A percentile compares a stretch with the other conserved stretches of the same genome.
These are phyloP conservation scores for Anarhynchus alexandrinus DNA, from an alignment of 2,113 vertebrate genomes.

Conservation along the genomic window DNA sequence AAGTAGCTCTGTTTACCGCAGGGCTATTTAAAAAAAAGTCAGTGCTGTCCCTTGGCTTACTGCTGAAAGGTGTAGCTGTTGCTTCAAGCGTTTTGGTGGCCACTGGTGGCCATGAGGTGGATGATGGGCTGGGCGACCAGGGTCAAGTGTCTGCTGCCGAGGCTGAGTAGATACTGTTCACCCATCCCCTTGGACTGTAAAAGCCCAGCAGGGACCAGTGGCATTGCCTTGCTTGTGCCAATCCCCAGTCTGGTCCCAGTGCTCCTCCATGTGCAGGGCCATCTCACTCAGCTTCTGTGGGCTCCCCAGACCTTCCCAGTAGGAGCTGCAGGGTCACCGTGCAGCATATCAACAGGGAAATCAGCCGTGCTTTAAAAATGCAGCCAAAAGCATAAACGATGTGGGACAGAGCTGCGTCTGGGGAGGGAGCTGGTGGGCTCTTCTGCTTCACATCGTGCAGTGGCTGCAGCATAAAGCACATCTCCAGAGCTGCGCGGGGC, in stretches of 20 bases:
- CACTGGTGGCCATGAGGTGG: background rate
- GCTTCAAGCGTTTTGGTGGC: background rate
- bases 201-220: background rate
- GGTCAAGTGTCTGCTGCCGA: background rate
- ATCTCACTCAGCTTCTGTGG: background rate
- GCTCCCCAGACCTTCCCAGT: background rate
- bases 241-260: background rate
- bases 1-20: background rate
- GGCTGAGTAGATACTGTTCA: background rate
- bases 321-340: background rate
- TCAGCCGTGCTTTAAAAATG: background rate
- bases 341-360: background rate
- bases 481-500: background rate
- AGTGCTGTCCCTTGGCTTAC: background rate
- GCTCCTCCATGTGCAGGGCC: background rate
- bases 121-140: background rate
- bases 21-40: background rate
- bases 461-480: background rate
- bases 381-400: background rate
- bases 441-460: background rate
- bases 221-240: rapidly evolving
- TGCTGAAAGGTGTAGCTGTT: background rate
- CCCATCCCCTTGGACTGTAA: background rate
- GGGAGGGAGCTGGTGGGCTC: background rate
- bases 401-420: rapidly evolving